These are phyloP conservation scores for Menidia menidia DNA, from an alignment of 2,797 vertebrate genomes.

Conservation along the genomic window DNA sequence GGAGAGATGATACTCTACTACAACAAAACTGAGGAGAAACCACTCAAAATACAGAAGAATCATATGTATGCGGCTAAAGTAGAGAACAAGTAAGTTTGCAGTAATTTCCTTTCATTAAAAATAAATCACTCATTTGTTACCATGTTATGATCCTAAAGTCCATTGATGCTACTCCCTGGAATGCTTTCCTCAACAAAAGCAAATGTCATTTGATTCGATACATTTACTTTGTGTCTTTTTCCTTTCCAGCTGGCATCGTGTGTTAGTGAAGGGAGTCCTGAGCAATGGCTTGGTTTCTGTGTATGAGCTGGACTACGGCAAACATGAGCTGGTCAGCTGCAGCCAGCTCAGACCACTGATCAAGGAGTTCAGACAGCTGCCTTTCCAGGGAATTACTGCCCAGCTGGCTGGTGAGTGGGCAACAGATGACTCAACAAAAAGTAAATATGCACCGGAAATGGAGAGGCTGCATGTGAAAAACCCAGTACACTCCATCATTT, in stretches of 20 bases:
- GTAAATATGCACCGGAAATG: too few species aligned
- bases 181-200: too few species aligned
- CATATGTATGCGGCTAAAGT: conserved; percentile 95
- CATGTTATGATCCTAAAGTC: not conserved
- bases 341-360: conserved; percentile 86
- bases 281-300: conserved; percentile 91
- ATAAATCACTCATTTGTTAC: not conserved
- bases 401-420: conserved; percentile 89
- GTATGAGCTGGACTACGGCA: conserved; percentile 94
- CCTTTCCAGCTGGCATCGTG: conserved; percentile 89
- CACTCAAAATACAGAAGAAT: conserved; percentile 85
- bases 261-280: conserved; percentile 91
- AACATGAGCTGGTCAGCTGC: conserved; percentile 89
- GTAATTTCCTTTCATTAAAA: not conserved
- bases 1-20: conserved; percentile 97
- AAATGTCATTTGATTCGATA: not conserved
- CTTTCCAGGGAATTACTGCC: conserved; percentile 92
- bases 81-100: conserved; percentile 88
- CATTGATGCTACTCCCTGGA: not conserved
- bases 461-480: too few species aligned
- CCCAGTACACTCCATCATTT: too few species aligned
- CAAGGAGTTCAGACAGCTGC: conserved; percentile 88
- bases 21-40: conserved; percentile 87
- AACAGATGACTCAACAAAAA: too few species aligned
- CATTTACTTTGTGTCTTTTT: not conserved